Conservation (phyloP, 2,797 vertebrate species). For the Hozukius guyotensis region DNA sequence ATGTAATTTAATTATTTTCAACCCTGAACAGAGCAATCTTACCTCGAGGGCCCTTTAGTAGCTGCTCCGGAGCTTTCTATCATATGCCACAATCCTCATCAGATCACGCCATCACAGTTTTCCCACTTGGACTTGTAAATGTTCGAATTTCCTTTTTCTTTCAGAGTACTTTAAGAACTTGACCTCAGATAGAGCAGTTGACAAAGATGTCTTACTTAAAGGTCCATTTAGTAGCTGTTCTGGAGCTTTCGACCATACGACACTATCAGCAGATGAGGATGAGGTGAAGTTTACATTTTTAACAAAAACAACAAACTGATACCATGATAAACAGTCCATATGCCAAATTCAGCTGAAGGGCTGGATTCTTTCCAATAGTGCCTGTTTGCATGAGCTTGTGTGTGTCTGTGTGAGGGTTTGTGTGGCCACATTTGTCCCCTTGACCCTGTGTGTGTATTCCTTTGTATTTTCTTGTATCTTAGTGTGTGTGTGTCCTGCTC, state of each 20-base stretch:
- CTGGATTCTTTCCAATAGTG: background rate
- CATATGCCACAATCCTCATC: background rate
- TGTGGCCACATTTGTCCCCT: background rate
- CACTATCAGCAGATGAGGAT: too few relatives aligned
- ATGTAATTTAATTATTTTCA: background rate
- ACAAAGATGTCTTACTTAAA: too few relatives aligned
- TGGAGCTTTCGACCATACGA: too few relatives aligned
- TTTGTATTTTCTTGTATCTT: background rate
- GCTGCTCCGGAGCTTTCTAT: background rate
- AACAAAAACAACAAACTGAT: background rate
- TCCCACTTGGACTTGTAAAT: background rate
- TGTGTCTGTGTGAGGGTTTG: background rate
- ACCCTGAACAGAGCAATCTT: background rate
- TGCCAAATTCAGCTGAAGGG: background rate
- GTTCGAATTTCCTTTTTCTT: background rate
- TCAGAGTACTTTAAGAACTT: background rate
- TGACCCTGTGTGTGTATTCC: constrained; percentile 18
- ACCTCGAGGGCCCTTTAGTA: background rate
- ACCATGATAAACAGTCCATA: background rate
- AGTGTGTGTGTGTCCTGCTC: background rate
- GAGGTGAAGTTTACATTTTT: too few relatives aligned
- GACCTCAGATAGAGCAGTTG: too few relatives aligned
- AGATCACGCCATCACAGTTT: background rate
- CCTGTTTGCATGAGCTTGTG: background rate
- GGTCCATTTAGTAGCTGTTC: too few relatives aligned